Base-by-base conservation (phyloP, 2,888 invertebrate species). In the Aquatica leii region DNA sequence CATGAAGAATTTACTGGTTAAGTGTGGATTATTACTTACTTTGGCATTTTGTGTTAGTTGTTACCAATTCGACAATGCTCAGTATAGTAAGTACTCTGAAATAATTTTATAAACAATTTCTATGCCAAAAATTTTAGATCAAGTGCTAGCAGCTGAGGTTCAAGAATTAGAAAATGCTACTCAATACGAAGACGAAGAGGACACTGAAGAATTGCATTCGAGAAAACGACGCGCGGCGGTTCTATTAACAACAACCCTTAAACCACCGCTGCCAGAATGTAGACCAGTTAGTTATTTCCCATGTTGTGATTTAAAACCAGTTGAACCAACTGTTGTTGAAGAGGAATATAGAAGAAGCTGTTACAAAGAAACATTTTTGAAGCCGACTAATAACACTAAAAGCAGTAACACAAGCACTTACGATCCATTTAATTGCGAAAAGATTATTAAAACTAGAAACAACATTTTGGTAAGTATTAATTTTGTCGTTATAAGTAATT, bases 341-440 rank as follows among this genome's bases (percentile, higher is more conserved):
- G n/a, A n/a, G n/a, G n/a, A n/a, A n/a, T n/a, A n/a, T n/a, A n/a
- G n/a, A n/a, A 24, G 6, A 24, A 24, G 4, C 6, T 24, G 40
- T 12, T 12, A 14, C 40, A 40, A 40, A 40, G 40, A 14, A 11
- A 40, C 11, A 5, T 14, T 14, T n/a, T n/a, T n/a, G 14, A 24
- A 24, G 24, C 2, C 4, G 24, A 24, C 24, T 8, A 40, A 40
- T 14, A 40, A 14, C 2, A 9, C 14, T 9, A 40, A 2, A 54
- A 43, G 20, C 9, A 24, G 9, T 2, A 12, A 2, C 40, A 40
- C 14, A 5, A 40, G 40, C 2, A 3, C 37, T 15, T 60, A 69
- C 24, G 80, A 80, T 73, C 78, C 78, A 4, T 82, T 81, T 73
- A 78, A 74, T 58, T 81, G 81, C 61, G 79, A 80, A 43, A 76